A percentile compares a stretch with the other conserved stretches of the same genome.
Conservation (phyloP, 2,888 invertebrate species). For the Dermolepida albohirtum region DNA sequence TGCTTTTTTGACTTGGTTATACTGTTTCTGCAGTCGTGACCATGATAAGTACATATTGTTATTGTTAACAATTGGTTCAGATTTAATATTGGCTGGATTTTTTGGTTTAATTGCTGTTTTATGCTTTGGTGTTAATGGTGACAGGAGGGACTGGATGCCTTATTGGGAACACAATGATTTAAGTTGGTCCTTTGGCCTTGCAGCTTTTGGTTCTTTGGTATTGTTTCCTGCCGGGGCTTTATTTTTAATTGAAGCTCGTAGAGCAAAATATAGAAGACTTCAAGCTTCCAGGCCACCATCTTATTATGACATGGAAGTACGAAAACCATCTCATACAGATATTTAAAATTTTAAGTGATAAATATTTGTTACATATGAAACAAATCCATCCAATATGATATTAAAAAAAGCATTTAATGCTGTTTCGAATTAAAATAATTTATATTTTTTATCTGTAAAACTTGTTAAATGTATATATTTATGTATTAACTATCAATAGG, state of each 20-base stretch:
- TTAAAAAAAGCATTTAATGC: slow-evolving; percentile 26
- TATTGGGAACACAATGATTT: slow-evolving; percentile 96
- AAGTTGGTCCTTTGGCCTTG: slow-evolving; percentile 93
- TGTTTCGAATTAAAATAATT: slow-evolving; percentile 1
- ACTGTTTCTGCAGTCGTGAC: slow-evolving; percentile 79
- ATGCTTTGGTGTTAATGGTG: slow-evolving; percentile 90
- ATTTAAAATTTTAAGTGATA: slow-evolving; percentile 66
- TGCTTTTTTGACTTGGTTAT: slow-evolving; percentile 78
- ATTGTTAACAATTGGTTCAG: slow-evolving; percentile 79
- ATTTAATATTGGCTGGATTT: slow-evolving; percentile 78
- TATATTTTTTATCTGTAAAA: slow-evolving; percentile 3
- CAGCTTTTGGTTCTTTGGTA: slow-evolving; percentile 80
- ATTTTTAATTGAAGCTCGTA: slow-evolving; percentile 85
- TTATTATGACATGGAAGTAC: slow-evolving; percentile 75
- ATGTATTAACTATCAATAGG: no score
- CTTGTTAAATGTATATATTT: slow-evolving; percentile 9
- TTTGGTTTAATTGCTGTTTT: slow-evolving; percentile 87
- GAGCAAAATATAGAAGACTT: slow-evolving; percentile 79
- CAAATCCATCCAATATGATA: slow-evolving; percentile 15
- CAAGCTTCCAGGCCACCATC: slow-evolving; percentile 77
- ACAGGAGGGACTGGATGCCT: slow-evolving; percentile 95
- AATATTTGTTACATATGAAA: slow-evolving; percentile 4
- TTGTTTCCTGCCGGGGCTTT: slow-evolving; percentile 82
- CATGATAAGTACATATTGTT: slow-evolving; percentile 82
- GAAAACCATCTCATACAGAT: slow-evolving; percentile 77